A percentile compares a stretch with the other conserved stretches of the same genome.
Conservation (phyloP, 2,888 invertebrate genomes). For the Cecidostiba fungosa region DNA sequence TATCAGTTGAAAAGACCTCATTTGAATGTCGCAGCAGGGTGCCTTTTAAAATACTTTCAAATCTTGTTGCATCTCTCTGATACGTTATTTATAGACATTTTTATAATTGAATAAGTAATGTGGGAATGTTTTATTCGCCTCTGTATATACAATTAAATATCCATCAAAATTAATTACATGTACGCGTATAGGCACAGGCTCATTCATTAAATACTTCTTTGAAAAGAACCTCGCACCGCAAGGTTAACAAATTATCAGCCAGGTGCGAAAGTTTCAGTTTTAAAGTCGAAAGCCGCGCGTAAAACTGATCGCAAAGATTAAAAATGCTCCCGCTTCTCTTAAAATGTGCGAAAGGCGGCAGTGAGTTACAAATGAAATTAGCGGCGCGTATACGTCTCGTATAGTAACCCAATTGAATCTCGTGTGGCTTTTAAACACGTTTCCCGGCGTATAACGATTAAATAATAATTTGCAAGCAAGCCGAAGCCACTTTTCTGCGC, state of each 20-base stretch:
- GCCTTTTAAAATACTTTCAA: too few species aligned
- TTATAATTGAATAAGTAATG: neutral
- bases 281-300: neutral
- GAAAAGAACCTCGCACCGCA: too few species aligned
- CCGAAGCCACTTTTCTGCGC: neutral
- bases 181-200: too few species aligned
- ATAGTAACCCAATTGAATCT: neutral
- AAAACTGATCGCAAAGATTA: neutral
- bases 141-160: too few species aligned
- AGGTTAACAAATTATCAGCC: neutral
- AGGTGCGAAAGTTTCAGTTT: neutral
- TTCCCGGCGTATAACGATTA: neutral
- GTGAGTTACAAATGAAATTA: neutral
- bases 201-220: too few species aligned
- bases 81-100: too few species aligned
- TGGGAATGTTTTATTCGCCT: too few species aligned
- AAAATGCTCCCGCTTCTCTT: neutral
- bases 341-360: neutral
- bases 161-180: too few species aligned
- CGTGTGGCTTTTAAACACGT: constrained; percentile 1
- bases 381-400: neutral
- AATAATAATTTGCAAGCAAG: neutral
- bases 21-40: too few species aligned
- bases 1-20: too few species aligned
- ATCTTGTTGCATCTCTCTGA: too few species aligned